phyloP scores from a whole-genome alignment of 2,113 vertebrate genomes.

The Cephalopterus ornatus region DNA sequence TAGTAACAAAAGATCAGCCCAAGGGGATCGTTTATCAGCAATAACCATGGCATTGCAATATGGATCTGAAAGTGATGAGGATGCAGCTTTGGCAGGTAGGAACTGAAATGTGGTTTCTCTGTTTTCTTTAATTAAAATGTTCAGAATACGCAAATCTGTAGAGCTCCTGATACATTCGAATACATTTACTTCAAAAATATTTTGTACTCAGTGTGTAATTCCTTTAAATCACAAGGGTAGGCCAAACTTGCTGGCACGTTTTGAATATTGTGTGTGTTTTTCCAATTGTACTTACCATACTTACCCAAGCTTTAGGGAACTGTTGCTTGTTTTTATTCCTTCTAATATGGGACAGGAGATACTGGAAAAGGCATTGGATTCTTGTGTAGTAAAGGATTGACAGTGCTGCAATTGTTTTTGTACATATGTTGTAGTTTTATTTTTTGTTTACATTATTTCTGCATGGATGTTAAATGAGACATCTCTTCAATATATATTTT shows the following conservation, averaged over 20 bases:
- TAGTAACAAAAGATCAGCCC: slow-evolving; percentile 92
- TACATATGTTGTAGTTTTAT: not conserved
- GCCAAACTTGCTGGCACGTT: not conserved
- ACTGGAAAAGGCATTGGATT: not conserved
- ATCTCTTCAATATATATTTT: not conserved
- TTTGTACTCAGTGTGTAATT: not conserved
- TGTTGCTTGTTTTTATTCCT: not conserved
- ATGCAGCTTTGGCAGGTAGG: slow-evolving; percentile 91
- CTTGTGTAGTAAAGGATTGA: not conserved
- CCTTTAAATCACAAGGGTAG: not conserved
- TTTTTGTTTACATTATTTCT: not conserved
- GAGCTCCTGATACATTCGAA: not conserved
- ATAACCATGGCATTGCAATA: slow-evolving; percentile 98
- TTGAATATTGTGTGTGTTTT: not conserved
- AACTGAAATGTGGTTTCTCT: not conserved
- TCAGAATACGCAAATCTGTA: not conserved
- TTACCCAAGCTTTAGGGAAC: not conserved
- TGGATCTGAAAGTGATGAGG: slow-evolving; percentile 97
- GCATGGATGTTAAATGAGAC: not conserved
- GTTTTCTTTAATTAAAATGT: not conserved
- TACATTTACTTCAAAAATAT: not conserved
- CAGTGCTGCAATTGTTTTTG: not conserved
- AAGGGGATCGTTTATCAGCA: slow-evolving; percentile 92
- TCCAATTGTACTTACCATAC: not conserved
- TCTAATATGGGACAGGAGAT: not conserved